A percentile compares a stretch with the other conserved stretches of the same genome.
Evolutionary conservation across 2,797 vertebrate species (phyloP).

Genomic region (Percopsis omiscomaycus): DNA sequence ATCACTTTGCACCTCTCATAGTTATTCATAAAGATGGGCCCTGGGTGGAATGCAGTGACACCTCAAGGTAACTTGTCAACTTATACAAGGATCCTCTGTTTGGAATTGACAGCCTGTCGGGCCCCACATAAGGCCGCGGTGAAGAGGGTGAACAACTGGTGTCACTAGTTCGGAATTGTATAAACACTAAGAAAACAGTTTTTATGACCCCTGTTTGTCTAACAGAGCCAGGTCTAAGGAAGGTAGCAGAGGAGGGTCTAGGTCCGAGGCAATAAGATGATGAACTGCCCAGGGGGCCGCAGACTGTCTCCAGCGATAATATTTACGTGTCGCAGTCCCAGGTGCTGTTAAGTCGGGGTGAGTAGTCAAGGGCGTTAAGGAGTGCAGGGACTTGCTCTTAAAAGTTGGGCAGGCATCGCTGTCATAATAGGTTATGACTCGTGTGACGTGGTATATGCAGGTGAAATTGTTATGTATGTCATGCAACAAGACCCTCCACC

Average conservation of each 20-base stretch:
- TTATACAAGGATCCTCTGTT: conserved; percentile 48
- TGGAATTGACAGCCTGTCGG: conserved; percentile 63
- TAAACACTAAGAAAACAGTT: conserved; percentile 69
- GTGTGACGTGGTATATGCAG: conserved; percentile 9
- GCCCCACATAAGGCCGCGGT: conserved; percentile 61
- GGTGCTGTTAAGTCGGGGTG: conserved; percentile 65
- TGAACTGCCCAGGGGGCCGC: conserved; percentile 46
- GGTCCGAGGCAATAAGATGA: conserved; percentile 40
- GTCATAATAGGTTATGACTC: conserved; percentile 16
- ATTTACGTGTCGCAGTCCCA: conserved; percentile 71
- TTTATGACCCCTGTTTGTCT: conserved; percentile 68
- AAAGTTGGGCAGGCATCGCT: conserved; percentile 31
- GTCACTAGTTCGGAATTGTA: conserved; percentile 64
- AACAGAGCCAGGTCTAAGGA: conserved; percentile 54
- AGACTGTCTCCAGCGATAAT: conserved; percentile 57
- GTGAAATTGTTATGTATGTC: conserved; percentile 5
- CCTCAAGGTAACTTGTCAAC: conserved; percentile 54
- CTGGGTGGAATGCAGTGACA: conserved; percentile 51
- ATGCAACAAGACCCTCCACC: background rate
- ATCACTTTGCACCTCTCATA: conserved; percentile 31
- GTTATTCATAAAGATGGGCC: conserved; percentile 48
- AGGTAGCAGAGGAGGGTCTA: conserved; percentile 9
- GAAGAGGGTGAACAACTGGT: conserved; percentile 74
- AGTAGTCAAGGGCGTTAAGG: conserved; percentile 46
- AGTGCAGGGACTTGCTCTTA: conserved; percentile 56